A percentile compares a stretch with the other conserved stretches of the same genome.
These are phyloP conservation scores for Meta bourneti DNA, from an alignment of 2,888 invertebrate genomes.

Conservation along the genomic window DNA sequence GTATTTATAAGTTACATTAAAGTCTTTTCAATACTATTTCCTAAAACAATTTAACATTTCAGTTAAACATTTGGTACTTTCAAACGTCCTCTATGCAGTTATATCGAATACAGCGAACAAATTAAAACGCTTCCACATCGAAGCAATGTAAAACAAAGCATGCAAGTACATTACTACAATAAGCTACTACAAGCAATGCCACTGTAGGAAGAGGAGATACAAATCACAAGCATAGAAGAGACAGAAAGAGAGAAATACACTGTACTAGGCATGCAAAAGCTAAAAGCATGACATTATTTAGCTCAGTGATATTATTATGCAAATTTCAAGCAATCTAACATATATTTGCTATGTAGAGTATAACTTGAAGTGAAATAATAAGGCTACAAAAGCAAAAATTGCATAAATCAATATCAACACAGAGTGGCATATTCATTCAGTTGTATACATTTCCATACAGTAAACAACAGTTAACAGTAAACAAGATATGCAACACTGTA, in stretches of 20 bases:
- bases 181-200: conserved; percentile 56
- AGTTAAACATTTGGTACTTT: too few species aligned
- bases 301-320: conserved; percentile 76
- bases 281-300: conserved; percentile 71
- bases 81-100: too few species aligned
- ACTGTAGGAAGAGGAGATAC: conserved; percentile 29
- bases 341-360: conserved; percentile 38
- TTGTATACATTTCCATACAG: background rate
- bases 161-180: conserved; percentile 31
- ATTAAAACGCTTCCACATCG: too few species aligned
- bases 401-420: conserved; percentile 40
- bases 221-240: conserved; percentile 36
- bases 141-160: background rate
- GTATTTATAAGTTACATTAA: too few species aligned
- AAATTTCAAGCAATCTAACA: conserved; percentile 68
- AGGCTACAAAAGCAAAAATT: conserved; percentile 70
- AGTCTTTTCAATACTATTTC: too few species aligned
- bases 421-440: conserved; percentile 36
- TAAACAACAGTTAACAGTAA: background rate
- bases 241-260: conserved; percentile 46
- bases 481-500: background rate
- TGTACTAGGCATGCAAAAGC: conserved; percentile 58
- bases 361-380: conserved; percentile 29
- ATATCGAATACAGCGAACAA: too few species aligned
- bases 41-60: too few species aligned